phyloP scores from a whole-genome alignment of 2,888 invertebrate genomes.

The Lathronympha strigana region DNA sequence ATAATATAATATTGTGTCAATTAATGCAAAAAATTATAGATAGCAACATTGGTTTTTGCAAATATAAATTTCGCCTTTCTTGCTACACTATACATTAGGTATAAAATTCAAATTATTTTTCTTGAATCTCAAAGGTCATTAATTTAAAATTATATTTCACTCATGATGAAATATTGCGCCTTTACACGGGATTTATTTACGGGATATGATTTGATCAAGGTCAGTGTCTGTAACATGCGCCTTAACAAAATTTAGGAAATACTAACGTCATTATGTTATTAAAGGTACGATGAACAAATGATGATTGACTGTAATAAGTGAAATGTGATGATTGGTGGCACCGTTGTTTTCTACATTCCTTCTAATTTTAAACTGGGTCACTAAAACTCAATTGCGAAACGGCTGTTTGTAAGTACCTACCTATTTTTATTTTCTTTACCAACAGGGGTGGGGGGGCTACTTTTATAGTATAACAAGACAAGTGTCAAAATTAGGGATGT shows the following conservation, averaged over 20 bases:
- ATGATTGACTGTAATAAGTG: constrained; percentile 33
- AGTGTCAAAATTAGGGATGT: no score
- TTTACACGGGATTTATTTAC: no score
- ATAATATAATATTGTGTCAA: no score
- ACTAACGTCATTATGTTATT: constrained; percentile 40
- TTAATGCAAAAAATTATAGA: no score
- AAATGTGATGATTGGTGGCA: constrained; percentile 27
- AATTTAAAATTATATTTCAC: neutral
- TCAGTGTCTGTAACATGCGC: neutral
- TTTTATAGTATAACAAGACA: no score
- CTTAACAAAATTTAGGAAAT: constrained; percentile 42
- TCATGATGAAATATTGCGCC: neutral
- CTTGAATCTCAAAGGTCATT: neutral
- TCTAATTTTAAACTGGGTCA: constrained; percentile 1
- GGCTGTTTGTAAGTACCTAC: neutral
- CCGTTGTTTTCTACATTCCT: constrained; percentile 14
- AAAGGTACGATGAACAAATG: constrained; percentile 33
- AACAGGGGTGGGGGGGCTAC: no score
- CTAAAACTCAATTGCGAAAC: neutral
- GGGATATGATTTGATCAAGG: no score
- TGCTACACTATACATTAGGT: no score
- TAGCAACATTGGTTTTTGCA: no score
- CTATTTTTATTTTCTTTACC: no score
- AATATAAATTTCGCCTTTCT: no score
- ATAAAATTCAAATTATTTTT: no score